Conservation (phyloP, 2,888 invertebrate species). For the Neoitamus cyanurus region DNA sequence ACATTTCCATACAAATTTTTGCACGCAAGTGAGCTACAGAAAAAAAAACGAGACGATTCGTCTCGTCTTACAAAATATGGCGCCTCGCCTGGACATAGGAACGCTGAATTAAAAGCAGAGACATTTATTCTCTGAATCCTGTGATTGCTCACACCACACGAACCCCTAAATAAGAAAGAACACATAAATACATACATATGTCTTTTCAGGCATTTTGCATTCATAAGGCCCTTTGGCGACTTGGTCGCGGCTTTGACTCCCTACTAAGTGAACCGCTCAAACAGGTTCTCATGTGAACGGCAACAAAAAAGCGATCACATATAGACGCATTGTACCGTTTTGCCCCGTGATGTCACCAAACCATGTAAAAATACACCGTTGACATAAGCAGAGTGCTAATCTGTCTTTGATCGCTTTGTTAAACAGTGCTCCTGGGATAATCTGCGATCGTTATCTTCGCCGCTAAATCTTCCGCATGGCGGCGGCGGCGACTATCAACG, state of each 20-base stretch:
- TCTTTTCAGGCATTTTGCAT: neutral
- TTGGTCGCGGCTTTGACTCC: neutral
- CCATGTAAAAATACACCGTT: neutral
- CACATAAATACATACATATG: neutral
- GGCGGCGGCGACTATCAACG: neutral
- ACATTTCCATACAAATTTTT: no score
- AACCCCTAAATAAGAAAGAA: no score
- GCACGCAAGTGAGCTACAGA: no score
- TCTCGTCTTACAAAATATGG: no score
- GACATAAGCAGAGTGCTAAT: neutral
- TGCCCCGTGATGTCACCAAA: neutral
- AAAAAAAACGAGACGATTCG: no score
- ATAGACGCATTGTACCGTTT: constrained; percentile 8
- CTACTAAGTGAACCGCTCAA: neutral
- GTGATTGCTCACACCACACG: no score
- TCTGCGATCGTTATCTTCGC: neutral
- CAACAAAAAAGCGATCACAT: neutral
- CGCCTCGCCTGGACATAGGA: no score
- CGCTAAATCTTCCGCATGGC: neutral
- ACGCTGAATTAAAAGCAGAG: no score
- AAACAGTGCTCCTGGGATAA: neutral
- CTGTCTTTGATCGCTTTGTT: neutral
- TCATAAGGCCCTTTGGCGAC: neutral
- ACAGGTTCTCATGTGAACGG: neutral
- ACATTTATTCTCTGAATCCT: no score